Evolutionary conservation across 2,797 vertebrate species (phyloP), one percentile per base, ranked within the genome.

Genomic region (Sebastes steindachneri): DNA sequence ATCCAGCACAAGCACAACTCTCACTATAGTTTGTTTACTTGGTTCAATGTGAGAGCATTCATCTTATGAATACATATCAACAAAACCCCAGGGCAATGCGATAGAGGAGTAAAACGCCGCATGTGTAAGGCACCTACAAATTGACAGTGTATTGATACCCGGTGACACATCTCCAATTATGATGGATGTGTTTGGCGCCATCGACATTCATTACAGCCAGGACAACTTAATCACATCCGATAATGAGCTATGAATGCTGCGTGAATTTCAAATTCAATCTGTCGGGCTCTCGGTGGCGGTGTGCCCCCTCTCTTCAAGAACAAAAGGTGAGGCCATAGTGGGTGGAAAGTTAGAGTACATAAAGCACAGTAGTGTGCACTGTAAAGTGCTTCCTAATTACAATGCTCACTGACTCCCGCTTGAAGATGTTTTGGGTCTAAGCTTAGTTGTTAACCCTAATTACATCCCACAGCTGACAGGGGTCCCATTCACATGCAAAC

Each of bases 381-480:
- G 57, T 55, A 80, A 87, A 89, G 85, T 83, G 76, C 63, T 70
- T 75, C 66, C 73, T 91, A 88, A 93, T 93, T 91, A 88, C 80
- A 86, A 89, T 74, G 73, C 83, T 88, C 79, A 69, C 53, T 82
- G 86, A 86, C 88, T 91, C 79, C 51, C 6, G 62, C 83, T 90
- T 77, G 53, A 80, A 92, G 71, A 88, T 92, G 89, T 92, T 91
- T 90, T 88, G 86, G 85, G 88, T 89, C 81, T 86, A 73, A 91
- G 86, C 84, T 91, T 69, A 89, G 89, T 91, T 92, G 90, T 92
- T 94, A 90, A 92, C 87, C 85, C 84, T 93, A 90, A 92, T 93
- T 92, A 93, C 88, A 86, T 88, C 82, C 89, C 87, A 79, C 77
- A 77, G 84, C 84, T 90, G 91, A 91, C 90, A 90, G 73, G 76